Evolutionary conservation across 1,140 invertebrate species (phyloP).

Genomic region (Chelonus insularis): DNA sequence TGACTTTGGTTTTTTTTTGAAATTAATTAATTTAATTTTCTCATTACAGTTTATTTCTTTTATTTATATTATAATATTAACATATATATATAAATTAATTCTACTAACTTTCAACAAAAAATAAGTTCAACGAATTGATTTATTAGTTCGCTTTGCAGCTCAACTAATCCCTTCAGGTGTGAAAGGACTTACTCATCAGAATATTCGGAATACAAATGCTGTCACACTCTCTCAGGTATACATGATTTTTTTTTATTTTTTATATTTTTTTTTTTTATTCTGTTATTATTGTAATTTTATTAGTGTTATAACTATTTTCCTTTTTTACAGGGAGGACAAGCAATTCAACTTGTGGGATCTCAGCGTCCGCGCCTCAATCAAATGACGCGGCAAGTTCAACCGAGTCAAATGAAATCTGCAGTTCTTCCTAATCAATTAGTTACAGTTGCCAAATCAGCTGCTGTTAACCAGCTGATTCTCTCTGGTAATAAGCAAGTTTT

Average conservation of each 20-base stretch:
- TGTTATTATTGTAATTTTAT: no score
- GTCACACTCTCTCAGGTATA: conserved; percentile 56
- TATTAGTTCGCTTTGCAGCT: conserved; percentile 54
- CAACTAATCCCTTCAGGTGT: conserved; percentile 68
- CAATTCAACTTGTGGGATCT: conserved; percentile 65
- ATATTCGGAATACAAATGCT: conserved; percentile 59
- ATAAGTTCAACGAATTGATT: conserved; percentile 9
- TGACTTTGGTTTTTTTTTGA: not conserved
- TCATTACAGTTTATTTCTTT: no score
- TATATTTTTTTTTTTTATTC: no score
- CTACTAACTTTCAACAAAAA: not conserved
- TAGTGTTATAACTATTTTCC: no score
- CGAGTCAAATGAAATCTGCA: conserved; percentile 58
- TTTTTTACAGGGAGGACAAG: conserved; percentile 52
- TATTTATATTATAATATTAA: no score
- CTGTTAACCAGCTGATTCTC: conserved; percentile 61
- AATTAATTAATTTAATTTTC: no score
- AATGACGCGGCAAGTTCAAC: conserved; percentile 59
- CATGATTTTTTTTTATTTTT: conserved; percentile 14
- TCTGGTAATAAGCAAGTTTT: conserved; percentile 65
- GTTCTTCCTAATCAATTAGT: conserved; percentile 55
- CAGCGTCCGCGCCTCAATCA: conserved; percentile 64
- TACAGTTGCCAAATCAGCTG: conserved; percentile 56
- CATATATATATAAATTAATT: not conserved
- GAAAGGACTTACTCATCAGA: conserved; percentile 66